These are phyloP conservation scores for Zosterops lateralis DNA, from an alignment of 2,113 vertebrate species.

Conservation along the genomic window DNA sequence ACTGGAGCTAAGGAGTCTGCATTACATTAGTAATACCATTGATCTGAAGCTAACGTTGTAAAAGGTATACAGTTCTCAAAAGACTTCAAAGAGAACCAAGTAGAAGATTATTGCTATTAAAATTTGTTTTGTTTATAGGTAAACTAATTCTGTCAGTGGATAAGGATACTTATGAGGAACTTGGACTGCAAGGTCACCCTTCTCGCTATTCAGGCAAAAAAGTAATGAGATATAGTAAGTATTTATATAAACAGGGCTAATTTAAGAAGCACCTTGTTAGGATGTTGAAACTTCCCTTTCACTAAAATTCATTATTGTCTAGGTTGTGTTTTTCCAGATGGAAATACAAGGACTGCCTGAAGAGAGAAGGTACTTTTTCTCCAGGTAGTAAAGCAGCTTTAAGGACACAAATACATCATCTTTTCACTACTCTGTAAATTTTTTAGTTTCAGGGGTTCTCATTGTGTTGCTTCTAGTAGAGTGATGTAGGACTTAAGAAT, in stretches of 20 bases:
- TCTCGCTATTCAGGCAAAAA: conserved; percentile 83
- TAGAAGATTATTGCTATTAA: neutral
- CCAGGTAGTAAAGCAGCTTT: neutral
- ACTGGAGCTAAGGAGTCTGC: neutral
- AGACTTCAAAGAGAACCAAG: neutral
- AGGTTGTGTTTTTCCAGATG: neutral
- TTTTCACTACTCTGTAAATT: neutral
- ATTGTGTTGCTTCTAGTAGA: neutral
- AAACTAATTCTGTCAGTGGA: conserved; percentile 87
- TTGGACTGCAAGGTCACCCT: conserved; percentile 86
- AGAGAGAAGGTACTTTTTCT: neutral
- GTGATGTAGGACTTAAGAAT: neutral
- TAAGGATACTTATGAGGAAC: conserved; percentile 90
- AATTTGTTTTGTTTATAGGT: conserved; percentile 70
- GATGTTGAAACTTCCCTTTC: neutral
- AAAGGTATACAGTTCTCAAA: neutral
- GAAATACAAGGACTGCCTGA: neutral
- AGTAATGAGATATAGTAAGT: conserved; percentile 83
- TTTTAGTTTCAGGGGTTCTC: neutral
- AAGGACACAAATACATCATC: neutral
- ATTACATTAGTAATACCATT: neutral
- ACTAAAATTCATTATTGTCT: neutral
- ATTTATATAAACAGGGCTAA: neutral
- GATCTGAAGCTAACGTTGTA: neutral
- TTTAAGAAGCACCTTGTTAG: neutral